phyloP scores from a whole-genome alignment of 2,888 invertebrate species.

The Himalopsyche tibetana region DNA sequence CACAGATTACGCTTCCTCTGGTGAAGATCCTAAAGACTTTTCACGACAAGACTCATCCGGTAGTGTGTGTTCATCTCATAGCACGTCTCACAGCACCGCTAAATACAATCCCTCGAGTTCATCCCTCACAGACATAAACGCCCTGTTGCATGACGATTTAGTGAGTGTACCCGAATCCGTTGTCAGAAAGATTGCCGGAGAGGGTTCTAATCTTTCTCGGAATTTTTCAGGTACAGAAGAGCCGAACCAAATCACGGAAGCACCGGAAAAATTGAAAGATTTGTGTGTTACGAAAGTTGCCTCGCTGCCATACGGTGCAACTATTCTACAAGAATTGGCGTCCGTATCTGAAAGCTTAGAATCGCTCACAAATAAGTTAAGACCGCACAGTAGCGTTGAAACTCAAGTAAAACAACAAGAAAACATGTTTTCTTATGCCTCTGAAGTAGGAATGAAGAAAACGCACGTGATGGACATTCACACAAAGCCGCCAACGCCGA shows the following conservation, averaged over 20 bases:
- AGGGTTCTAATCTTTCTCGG: slow-evolving; percentile 74
- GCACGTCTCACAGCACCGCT: slow-evolving; percentile 81
- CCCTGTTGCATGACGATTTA: slow-evolving; percentile 75
- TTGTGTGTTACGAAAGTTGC: slow-evolving; percentile 81
- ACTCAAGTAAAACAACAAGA: slow-evolving; percentile 1
- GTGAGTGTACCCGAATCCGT: slow-evolving; percentile 65
- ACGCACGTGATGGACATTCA: slow-evolving; percentile 53
- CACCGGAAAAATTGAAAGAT: slow-evolving; percentile 75
- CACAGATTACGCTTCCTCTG: slow-evolving; percentile 50
- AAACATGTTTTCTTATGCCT: slow-evolving; percentile 51
- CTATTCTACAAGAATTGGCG: slow-evolving; percentile 83
- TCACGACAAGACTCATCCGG: slow-evolving; percentile 79
- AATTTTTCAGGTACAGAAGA: slow-evolving; percentile 70
- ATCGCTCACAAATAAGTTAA: slow-evolving; percentile 68
- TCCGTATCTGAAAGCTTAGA: slow-evolving; percentile 78
- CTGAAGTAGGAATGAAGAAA: slow-evolving; percentile 58
- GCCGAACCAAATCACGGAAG: slow-evolving; percentile 51
- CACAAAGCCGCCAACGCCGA: slow-evolving; percentile 65
- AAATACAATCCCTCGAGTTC: slow-evolving; percentile 80
- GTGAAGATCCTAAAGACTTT: slow-evolving; percentile 62
- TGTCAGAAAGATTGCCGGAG: slow-evolving; percentile 67
- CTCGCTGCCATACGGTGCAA: slow-evolving; percentile 82
- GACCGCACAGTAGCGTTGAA: not conserved
- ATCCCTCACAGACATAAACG: slow-evolving; percentile 79
- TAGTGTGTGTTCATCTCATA: slow-evolving; percentile 80